Evolutionary conservation across 1,140 invertebrate species (phyloP).

Genomic region (Popillia japonica): DNA sequence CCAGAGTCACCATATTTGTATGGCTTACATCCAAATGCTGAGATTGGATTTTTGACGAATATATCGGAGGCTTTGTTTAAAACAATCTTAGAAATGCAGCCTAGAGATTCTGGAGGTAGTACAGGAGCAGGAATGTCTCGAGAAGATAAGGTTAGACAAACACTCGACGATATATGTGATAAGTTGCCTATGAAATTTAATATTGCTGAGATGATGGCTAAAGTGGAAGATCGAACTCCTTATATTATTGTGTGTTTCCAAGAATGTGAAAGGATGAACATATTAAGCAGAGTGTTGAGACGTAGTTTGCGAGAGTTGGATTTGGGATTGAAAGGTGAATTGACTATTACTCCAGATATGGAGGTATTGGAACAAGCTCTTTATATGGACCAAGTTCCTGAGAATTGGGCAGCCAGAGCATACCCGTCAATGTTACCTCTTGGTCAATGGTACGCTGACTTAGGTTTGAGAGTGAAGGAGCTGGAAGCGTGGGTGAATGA

Average conservation of each 20-base stretch:
- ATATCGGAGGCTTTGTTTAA: conserved; percentile 87
- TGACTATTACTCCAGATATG: conserved; percentile 93
- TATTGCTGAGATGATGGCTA: conserved; percentile 83
- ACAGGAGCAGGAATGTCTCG: conserved; percentile 71
- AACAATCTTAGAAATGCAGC: conserved; percentile 92
- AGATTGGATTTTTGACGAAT: conserved; percentile 91
- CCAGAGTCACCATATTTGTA: conserved; percentile 90
- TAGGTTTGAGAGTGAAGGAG: conserved; percentile 80
- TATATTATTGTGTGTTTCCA: conserved; percentile 93
- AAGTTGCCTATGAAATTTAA: conserved; percentile 91
- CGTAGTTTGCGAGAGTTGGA: conserved; percentile 86
- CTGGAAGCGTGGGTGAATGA: conserved; percentile 81
- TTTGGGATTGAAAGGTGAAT: conserved; percentile 72
- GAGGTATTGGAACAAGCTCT: conserved; percentile 84
- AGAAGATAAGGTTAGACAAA: conserved; percentile 80
- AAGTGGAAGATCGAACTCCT: conserved; percentile 89
- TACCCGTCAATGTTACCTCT: conserved; percentile 89
- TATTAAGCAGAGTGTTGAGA: conserved; percentile 80
- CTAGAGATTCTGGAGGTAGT: conserved; percentile 76
- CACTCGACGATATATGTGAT: conserved; percentile 89
- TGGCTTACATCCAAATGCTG: conserved; percentile 93
- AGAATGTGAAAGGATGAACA: conserved; percentile 96
- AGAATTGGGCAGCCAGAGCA: conserved; percentile 82
- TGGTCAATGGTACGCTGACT: conserved; percentile 88
- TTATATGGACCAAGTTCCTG: conserved; percentile 87